A percentile compares a stretch with the other conserved stretches of the same genome.
phyloP scores from a whole-genome alignment of 2,888 invertebrate species.

The Platycheirus rosarum region DNA sequence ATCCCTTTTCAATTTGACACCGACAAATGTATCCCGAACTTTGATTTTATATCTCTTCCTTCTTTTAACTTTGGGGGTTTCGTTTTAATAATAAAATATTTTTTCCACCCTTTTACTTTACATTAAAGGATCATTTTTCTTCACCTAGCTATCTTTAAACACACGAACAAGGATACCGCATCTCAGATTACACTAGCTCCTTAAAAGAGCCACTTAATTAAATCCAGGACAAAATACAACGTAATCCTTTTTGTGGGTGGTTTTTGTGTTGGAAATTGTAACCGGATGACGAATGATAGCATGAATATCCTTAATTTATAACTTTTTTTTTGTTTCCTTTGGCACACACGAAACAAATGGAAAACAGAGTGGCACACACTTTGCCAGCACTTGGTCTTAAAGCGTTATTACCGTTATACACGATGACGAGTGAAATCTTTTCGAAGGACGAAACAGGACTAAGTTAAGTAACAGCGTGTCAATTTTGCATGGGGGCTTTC shows the following conservation, averaged over 20 bases:
- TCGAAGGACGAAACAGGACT: slow-evolving; percentile 39
- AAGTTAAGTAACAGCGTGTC: slow-evolving; percentile 42
- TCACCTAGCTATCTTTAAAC: slow-evolving; percentile 64
- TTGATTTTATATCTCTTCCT: slow-evolving; percentile 64
- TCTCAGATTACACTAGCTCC: slow-evolving; percentile 59
- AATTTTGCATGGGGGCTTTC: slow-evolving; percentile 29
- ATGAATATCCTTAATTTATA: slow-evolving; percentile 74
- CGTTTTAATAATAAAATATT: slow-evolving; percentile 42
- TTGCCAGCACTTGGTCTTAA: slow-evolving; percentile 53
- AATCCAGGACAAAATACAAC: slow-evolving; percentile 59
- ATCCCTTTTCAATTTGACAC: slow-evolving; percentile 74
- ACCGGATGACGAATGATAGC: slow-evolving; percentile 72
- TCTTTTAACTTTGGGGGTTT: slow-evolving; percentile 29
- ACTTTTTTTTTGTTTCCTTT: slow-evolving; percentile 9
- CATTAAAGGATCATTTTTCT: slow-evolving; percentile 72
- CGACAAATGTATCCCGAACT: slow-evolving; percentile 67
- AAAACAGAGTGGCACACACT: slow-evolving; percentile 11
- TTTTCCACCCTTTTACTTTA: slow-evolving; percentile 29
- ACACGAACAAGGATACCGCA: slow-evolving; percentile 56
- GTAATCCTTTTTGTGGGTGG: slow-evolving; percentile 65
- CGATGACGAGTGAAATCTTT: slow-evolving; percentile 16
- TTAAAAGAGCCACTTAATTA: slow-evolving; percentile 67
- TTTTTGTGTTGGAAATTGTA: slow-evolving; percentile 58
- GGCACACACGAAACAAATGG: slow-evolving; percentile 54
- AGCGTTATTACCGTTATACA: slow-evolving; percentile 58